A percentile compares a stretch with the other conserved stretches of the same genome.
These are phyloP conservation scores for Diarsia dahlii DNA, from an alignment of 2,888 invertebrate species.

Conservation along the genomic window DNA sequence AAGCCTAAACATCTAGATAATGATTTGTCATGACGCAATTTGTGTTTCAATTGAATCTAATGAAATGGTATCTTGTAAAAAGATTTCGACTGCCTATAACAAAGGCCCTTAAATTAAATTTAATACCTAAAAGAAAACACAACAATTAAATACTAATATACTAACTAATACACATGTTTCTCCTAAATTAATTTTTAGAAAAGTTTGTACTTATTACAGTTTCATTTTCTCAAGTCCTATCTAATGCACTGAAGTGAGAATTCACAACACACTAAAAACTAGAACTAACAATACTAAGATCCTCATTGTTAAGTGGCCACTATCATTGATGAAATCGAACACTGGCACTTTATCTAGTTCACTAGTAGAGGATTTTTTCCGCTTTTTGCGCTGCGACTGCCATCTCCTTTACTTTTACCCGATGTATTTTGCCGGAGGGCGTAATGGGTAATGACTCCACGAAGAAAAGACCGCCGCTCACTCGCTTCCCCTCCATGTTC, in stretches of 20 bases:
- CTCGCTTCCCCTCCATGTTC: conserved; percentile 68
- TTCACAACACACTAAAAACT: conserved; percentile 32
- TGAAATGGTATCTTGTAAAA: conserved; percentile 26
- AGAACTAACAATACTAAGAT: conserved; percentile 39
- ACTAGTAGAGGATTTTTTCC: conserved; percentile 61
- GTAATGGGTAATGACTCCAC: conserved; percentile 72
- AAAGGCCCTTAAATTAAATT: conserved; percentile 16
- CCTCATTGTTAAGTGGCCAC: conserved; percentile 22
- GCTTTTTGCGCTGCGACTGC: conserved; percentile 67
- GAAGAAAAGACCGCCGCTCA: conserved; percentile 74
- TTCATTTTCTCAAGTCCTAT: conserved; percentile 8
- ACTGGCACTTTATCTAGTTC: conserved; percentile 29
- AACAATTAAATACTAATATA: conserved; percentile 17
- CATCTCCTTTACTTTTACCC: conserved; percentile 70
- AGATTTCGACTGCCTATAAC: background rate
- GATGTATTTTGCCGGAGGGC: conserved; percentile 75
- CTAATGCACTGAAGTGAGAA: conserved; percentile 19
- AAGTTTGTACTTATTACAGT: conserved; percentile 21
- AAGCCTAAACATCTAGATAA: conserved; percentile 23
- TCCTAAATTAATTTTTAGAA: background rate
- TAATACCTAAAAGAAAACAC: conserved; percentile 6
- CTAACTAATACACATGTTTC: background rate
- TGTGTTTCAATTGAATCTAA: conserved; percentile 22
- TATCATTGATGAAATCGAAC: conserved; percentile 31
- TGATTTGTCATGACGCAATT: conserved; percentile 18